Evolutionary conservation across 2,888 invertebrate species (phyloP).

Genomic region (Drosophila hamatofila): DNA sequence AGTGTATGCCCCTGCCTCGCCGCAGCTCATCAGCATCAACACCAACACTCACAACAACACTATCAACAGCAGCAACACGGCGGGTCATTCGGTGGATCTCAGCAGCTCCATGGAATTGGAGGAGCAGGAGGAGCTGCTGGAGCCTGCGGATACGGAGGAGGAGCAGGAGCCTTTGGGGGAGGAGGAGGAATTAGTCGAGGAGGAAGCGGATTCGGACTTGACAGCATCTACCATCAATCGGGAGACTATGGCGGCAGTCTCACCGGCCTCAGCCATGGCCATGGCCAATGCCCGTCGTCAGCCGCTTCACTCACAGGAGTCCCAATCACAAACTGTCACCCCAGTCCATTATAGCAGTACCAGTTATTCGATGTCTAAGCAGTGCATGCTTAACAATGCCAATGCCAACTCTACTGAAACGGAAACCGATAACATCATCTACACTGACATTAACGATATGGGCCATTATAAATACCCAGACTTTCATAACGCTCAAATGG

Average conservation of each 20-base stretch:
- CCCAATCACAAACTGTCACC: constrained; percentile 84
- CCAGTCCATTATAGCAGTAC: constrained; percentile 86
- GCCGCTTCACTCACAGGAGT: constrained; percentile 84
- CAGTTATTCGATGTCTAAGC: constrained; percentile 86
- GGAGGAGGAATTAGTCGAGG: constrained; percentile 84
- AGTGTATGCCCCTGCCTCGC: constrained; percentile 85
- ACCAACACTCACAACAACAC: constrained; percentile 81
- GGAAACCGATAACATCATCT: constrained; percentile 85
- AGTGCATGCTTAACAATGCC: constrained; percentile 84
- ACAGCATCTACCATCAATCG: constrained; percentile 87
- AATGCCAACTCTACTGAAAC: constrained; percentile 85
- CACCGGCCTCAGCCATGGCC: constrained; percentile 68
- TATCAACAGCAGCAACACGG: constrained; percentile 84
- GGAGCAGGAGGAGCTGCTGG: constrained; percentile 79
- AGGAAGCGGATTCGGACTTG: constrained; percentile 86
- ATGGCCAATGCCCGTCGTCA: constrained; percentile 84
- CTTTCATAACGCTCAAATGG: constrained; percentile 73
- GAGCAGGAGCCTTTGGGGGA: constrained; percentile 80
- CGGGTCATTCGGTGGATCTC: constrained; percentile 85
- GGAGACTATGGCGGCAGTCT: constrained; percentile 85
- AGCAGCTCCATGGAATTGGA: constrained; percentile 86
- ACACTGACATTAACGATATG: constrained; percentile 85
- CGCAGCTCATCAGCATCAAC: constrained; percentile 84
- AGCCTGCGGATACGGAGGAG: constrained; percentile 77
- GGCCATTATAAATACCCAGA: constrained; percentile 83